Evolutionary conservation across 1,140 invertebrate species (phyloP), one percentile per base, ranked within the genome.

Genomic region (Heliothis subflexa): DNA sequence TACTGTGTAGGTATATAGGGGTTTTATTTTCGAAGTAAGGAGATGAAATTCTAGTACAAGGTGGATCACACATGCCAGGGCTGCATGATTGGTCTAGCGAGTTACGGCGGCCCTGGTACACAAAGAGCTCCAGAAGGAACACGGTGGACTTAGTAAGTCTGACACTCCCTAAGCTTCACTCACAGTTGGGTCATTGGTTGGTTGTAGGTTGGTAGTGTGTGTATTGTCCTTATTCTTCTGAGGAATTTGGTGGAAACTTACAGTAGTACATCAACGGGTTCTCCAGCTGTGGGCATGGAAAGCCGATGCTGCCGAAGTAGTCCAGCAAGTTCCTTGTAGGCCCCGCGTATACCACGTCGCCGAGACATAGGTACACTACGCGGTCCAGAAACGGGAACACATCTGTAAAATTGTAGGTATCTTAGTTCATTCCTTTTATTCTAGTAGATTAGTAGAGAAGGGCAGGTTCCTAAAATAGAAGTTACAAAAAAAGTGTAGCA

Each of bases 261-360:
- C 97, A 94, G 91, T 99, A 99, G 94, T 99, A 99, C 98, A 98
- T 99, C 0, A 99, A 93, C 0, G 98, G 98, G 91, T 99, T 99
- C 91, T 99, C 98, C 57, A 98, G 91, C 90, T 98, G 97, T 0
- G 98, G 98, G 94, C 98, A 99, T 0, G 98, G 98, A 88, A 99
- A 99, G 10, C 98, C 98, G 83, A 99, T 98, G 61, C 96, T 97
- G 49, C 97, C 96, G 89, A 99, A 99, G 88, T 99, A 99, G 84
- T 99, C 98, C 57, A 99, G 92, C 96, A 99, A 97, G 84, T 97
- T 97, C 49, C 98, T 95, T 0, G 98, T 99, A 7, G 97, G 97
- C 3, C 98, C 98, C 0, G 98, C 97, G 87, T 99, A 99, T 1
- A 99, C 98, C 13, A 98, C 97, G 83, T 98, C 98, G 0, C 98